Evolutionary conservation across 2,888 invertebrate species (phyloP).

Genomic region (Orthosia incerta): DNA sequence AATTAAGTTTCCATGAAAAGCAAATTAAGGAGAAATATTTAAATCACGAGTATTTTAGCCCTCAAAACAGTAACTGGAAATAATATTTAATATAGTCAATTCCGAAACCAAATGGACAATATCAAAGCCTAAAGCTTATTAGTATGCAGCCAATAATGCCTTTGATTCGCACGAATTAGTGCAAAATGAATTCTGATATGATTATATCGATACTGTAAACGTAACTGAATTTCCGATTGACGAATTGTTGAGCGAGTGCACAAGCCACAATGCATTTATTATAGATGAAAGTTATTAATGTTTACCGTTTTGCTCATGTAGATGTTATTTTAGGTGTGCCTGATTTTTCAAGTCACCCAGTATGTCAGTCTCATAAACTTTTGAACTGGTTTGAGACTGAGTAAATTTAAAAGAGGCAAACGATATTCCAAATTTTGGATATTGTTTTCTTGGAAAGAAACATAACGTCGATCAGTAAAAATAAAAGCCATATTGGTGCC

Average conservation of each 20-base stretch:
- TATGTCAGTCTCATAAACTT: too few relatives aligned
- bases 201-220: constrained; percentile 24
- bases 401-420: too few relatives aligned
- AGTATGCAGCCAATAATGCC: constrained; percentile 7
- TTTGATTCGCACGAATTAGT: constrained; percentile 27
- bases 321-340: not conserved
- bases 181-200: constrained; percentile 27
- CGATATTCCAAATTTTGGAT: too few relatives aligned
- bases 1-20: not conserved
- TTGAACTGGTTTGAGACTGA: too few relatives aligned
- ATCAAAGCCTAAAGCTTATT: constrained; percentile 30
- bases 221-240: constrained; percentile 35
- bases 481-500: too few relatives aligned
- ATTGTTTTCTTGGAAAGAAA: not conserved
- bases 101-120: constrained; percentile 9
- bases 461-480: not conserved
- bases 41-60: not conserved
- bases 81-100: not conserved
- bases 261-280: constrained; percentile 6
- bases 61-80: not conserved
- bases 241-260: not conserved
- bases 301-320: not conserved
- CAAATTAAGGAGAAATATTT: not conserved
- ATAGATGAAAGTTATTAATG: not conserved
- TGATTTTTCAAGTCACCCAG: not conserved